phyloP scores from a whole-genome alignment of 2,888 invertebrate species.

The Aspidiotus destructor region DNA sequence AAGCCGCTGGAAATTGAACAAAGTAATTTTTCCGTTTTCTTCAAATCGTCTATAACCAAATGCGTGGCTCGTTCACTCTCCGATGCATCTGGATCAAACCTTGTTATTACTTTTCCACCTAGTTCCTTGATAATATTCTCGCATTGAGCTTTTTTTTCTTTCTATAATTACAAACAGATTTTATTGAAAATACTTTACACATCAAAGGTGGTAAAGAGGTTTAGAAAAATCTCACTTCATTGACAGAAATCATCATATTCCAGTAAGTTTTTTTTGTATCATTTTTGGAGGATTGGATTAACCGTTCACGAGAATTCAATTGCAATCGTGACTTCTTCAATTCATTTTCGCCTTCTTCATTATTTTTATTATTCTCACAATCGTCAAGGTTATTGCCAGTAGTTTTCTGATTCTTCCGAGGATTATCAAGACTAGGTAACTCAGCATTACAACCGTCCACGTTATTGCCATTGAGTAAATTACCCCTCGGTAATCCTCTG shows the following conservation, averaged over 20 bases:
- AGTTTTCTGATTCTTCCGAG: too few species aligned
- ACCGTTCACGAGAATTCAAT: background rate
- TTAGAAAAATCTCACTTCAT: conserved; percentile 6
- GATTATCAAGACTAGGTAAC: too few species aligned
- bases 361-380: too few species aligned
- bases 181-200: too few species aligned
- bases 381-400: too few species aligned
- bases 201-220: too few species aligned
- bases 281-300: background rate
- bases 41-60: conserved; percentile 61
- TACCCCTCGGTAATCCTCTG: background rate
- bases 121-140: conserved; percentile 48
- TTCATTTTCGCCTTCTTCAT: too few species aligned
- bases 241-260: conserved; percentile 18
- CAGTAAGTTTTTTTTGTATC: background rate
- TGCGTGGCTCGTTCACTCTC: conserved; percentile 63
- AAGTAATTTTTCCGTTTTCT: conserved; percentile 78
- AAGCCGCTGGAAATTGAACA: conserved; percentile 77
- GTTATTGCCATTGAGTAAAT: background rate
- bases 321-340: too few species aligned
- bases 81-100: conserved; percentile 38
- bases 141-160: conserved; percentile 21
- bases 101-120: conserved; percentile 56
- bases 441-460: too few species aligned
- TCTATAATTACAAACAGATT: background rate